Conservation (phyloP, 2,113 vertebrate species). For the Anoura caudifer region DNA sequence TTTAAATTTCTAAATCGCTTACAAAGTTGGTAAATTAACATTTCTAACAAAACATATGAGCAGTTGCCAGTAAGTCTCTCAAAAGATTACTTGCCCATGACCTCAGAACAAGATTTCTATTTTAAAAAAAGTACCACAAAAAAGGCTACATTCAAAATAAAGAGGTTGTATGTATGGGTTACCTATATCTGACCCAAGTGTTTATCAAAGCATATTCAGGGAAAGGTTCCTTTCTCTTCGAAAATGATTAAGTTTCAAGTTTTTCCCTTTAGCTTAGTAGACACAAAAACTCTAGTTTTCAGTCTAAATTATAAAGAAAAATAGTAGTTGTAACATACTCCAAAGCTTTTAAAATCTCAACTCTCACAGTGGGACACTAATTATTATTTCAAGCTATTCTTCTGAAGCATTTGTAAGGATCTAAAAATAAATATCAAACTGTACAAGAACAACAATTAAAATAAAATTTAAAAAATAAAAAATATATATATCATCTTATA, state of each 20-base stretch:
- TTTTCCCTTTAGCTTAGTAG: not conserved
- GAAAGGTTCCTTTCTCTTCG: not conserved
- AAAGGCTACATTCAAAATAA: not conserved
- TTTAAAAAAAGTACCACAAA: not conserved
- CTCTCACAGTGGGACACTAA: not conserved
- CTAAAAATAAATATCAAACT: not conserved
- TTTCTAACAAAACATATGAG: slow-evolving; percentile 16
- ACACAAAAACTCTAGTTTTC: not conserved
- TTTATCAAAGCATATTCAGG: not conserved
- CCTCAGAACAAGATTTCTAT: not conserved
- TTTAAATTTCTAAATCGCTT: not conserved
- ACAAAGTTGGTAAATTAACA: slow-evolving; percentile 2
- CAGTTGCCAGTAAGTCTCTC: not conserved
- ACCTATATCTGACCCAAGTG: not conserved
- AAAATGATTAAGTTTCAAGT: not conserved
- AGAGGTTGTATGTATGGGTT: not conserved
- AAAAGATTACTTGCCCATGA: not conserved
- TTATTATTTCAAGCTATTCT: not conserved
- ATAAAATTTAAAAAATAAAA: too few relatives aligned
- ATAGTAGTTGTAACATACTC: not conserved
- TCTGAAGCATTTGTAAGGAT: not conserved
- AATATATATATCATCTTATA: too few relatives aligned
- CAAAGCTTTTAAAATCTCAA: slow-evolving; percentile 16
- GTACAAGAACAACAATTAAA: too few relatives aligned
- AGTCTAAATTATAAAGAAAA: not conserved